Percentiles rank a stretch among this genome's conserved stretches.
Conservation (phyloP, 64 coral and sea anemone genomes). For the Pocillopora verrucosa region DNA sequence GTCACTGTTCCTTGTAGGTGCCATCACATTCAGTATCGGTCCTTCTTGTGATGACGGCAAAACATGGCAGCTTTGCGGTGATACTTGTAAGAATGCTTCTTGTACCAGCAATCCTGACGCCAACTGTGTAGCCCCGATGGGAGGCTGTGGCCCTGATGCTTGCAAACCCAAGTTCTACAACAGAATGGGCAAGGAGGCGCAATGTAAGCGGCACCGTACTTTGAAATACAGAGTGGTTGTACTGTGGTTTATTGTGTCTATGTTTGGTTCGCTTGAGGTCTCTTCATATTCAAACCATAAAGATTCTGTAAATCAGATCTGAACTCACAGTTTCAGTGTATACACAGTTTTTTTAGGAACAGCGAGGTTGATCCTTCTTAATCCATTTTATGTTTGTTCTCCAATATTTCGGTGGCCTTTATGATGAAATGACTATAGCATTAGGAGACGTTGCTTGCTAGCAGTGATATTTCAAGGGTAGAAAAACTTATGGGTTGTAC, state of each 20-base stretch:
- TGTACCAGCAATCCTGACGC: constrained; percentile 54
- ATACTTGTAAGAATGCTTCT: constrained; percentile 36
- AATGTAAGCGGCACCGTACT: constrained; percentile 31
- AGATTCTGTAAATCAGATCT: too few relatives aligned
- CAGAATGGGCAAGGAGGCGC: constrained; percentile 32
- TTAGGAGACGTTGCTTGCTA: too few relatives aligned
- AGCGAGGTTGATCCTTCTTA: too few relatives aligned
- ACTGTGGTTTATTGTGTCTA: neutral
- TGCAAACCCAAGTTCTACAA: constrained; percentile 57
- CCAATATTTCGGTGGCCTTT: too few relatives aligned
- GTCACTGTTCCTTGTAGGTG: neutral
- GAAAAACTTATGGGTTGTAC: neutral
- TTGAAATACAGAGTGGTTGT: neutral
- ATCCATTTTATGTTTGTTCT: too few relatives aligned
- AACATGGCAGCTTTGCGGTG: neutral
- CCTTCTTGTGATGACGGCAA: constrained; percentile 11
- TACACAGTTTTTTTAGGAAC: too few relatives aligned
- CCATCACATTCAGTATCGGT: neutral
- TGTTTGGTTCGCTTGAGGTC: neutral
- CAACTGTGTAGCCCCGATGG: constrained; percentile 56
- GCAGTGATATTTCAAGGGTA: neutral
- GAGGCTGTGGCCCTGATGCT: constrained; percentile 24
- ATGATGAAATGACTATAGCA: too few relatives aligned
- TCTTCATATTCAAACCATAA: neutral
- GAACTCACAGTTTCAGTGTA: too few relatives aligned